Evolutionary conservation across 1,140 invertebrate species (phyloP).

Genomic region (Papilio polyxenes): DNA sequence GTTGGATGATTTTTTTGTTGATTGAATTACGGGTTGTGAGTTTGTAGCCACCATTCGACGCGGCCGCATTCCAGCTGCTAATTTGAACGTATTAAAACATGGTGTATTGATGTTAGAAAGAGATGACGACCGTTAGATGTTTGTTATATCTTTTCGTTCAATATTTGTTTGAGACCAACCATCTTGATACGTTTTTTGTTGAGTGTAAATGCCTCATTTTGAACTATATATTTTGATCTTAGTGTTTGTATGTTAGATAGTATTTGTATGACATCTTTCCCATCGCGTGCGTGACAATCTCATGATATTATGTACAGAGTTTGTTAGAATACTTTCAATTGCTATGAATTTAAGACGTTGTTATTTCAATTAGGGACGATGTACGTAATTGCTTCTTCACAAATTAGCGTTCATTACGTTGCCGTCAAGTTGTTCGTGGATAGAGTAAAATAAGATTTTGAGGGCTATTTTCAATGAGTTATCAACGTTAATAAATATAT

Average conservation of each 20-base stretch:
- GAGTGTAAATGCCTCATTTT: not conserved
- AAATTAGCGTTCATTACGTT: slow-evolving; percentile 30
- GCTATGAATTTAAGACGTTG: slow-evolving; percentile 28
- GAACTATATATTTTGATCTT: not conserved
- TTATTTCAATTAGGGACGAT: slow-evolving; percentile 35
- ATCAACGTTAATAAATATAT: not conserved
- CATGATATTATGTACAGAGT: not conserved
- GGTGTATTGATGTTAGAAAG: slow-evolving; percentile 43
- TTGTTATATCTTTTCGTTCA: slow-evolving; percentile 40
- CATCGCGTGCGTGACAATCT: not conserved
- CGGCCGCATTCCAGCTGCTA: slow-evolving; percentile 72
- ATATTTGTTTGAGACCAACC: slow-evolving; percentile 28
- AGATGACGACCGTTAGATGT: slow-evolving; percentile 43
- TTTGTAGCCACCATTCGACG: slow-evolving; percentile 69
- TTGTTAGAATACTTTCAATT: slow-evolving; percentile 32
- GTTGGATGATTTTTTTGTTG: slow-evolving; percentile 61
- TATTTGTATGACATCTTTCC: not conserved
- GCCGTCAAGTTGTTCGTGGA: not conserved
- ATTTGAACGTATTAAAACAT: slow-evolving; percentile 65
- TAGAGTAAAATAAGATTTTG: not conserved
- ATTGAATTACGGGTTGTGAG: slow-evolving; percentile 71
- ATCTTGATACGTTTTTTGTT: slow-evolving; percentile 1
- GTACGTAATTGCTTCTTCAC: slow-evolving; percentile 10
- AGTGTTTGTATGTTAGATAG: not conserved
- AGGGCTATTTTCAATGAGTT: not conserved